Base-by-base conservation (phyloP, 2,888 invertebrate species). In the Cephalotes varians region DNA sequence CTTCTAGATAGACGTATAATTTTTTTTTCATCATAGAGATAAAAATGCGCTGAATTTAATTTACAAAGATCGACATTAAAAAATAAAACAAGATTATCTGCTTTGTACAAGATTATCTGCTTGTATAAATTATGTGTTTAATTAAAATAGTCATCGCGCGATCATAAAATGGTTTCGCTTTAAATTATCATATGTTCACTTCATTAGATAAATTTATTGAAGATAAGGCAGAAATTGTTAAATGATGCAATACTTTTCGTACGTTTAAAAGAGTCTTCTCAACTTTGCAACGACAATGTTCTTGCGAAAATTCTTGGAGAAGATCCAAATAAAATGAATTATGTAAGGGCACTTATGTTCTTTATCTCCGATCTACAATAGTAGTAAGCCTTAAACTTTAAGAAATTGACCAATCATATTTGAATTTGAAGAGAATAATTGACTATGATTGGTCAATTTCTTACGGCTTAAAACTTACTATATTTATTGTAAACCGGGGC, bases 311-410 rank as follows among this genome's bases (percentile, higher is more conserved):
- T 71, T 58, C 44, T 56, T 44, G 56, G 28, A 44, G 1, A 62
- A 56, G 34, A 56, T 56, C 56, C 31, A 44, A 34, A 71, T 12
- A 34, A 79, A 69, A 69, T 47, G 12, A 56, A 31, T 74, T 49
- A 34, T 34, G 6, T 31, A 56, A 76, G 25, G 12, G n/a, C 28
- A 40, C 40, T 15, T 40, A 31, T 65, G 40, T 40, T 74, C 2
- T n/a, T 54, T 40, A 28, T 1, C n/a, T n/a, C n/a, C n/a, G n/a
- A n/a, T n/a, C n/a, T n/a, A n/a, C n/a, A n/a, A n/a, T n/a, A n/a
- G n/a, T n/a, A n/a, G n/a, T n/a, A n/a, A n/a, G n/a, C n/a, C n/a
- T n/a, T n/a, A n/a, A n/a, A n/a, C n/a, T n/a, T n/a, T n/a, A n/a
- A n/a, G n/a, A n/a, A n/a, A n/a, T n/a, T n/a, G n/a, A n/a, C n/a